A percentile compares a stretch with the other conserved stretches of the same genome.
Conservation (phyloP, 2,113 vertebrate genomes). For the Callaeas wilsoni region DNA sequence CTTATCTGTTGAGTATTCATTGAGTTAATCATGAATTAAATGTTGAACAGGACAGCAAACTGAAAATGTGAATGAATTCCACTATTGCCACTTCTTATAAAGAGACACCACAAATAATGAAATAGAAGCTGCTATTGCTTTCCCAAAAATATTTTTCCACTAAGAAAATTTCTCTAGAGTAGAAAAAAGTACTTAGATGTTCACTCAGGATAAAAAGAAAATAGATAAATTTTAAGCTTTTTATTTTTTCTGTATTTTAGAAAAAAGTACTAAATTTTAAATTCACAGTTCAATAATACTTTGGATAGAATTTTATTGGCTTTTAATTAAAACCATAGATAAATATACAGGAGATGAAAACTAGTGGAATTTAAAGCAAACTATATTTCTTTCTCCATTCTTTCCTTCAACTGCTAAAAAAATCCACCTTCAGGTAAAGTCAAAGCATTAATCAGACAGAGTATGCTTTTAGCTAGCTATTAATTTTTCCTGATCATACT, state of each 20-base stretch:
- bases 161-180: background rate
- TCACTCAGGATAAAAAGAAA: background rate
- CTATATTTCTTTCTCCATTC: background rate
- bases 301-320: background rate
- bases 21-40: background rate
- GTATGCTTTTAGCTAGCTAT: background rate
- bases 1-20: background rate
- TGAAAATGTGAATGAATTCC: background rate
- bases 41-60: background rate
- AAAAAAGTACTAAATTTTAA: background rate
- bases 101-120: background rate
- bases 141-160: background rate
- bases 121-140: background rate
- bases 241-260: background rate
- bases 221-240: background rate
- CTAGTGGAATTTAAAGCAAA: background rate
- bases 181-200: background rate
- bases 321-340: background rate
- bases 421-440: background rate
- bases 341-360: background rate
- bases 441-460: background rate
- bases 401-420: background rate
- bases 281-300: background rate
- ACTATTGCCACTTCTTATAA: background rate
- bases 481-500: background rate